These are phyloP conservation scores for Delia radicum DNA, from an alignment of 1,140 invertebrate species.

Conservation along the genomic window DNA sequence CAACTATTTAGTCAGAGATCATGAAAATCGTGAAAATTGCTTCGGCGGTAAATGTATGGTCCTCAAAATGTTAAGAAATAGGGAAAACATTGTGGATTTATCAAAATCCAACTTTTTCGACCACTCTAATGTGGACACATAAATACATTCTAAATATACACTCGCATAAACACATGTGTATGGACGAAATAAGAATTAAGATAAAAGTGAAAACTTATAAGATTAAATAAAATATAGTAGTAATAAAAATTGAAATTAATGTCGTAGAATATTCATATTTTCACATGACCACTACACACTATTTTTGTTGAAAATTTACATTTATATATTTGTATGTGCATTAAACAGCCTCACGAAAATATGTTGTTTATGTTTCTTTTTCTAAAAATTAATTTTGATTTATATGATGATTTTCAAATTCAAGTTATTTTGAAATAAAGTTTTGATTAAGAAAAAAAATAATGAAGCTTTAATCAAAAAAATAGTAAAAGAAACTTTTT, in stretches of 20 bases:
- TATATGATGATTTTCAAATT: neutral
- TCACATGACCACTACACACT: slow-evolving; percentile 5
- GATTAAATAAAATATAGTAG: neutral
- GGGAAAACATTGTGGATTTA: too few relatives aligned
- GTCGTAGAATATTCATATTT: neutral
- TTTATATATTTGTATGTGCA: neutral
- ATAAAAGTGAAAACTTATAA: slow-evolving; percentile 17
- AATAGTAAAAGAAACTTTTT: too few relatives aligned
- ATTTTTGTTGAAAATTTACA: neutral
- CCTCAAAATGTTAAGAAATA: too few relatives aligned
- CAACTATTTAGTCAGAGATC: too few relatives aligned
- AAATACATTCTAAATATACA: too few relatives aligned
- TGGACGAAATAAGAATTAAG: neutral
- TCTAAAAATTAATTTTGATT: neutral
- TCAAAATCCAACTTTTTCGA: too few relatives aligned
- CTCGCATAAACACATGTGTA: neutral
- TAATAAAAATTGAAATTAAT: neutral
- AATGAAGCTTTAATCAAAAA: neutral
- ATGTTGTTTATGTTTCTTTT: too few relatives aligned
- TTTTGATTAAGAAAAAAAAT: neutral
- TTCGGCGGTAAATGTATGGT: too few relatives aligned
- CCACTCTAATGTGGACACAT: too few relatives aligned
- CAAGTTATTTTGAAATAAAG: too few relatives aligned
- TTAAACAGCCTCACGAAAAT: too few relatives aligned
- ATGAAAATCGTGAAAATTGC: too few relatives aligned